Percentiles rank a stretch among this genome's conserved stretches.
Conservation (phyloP, 1,140 invertebrate genomes). For the Macrocentrus cingulum region DNA sequence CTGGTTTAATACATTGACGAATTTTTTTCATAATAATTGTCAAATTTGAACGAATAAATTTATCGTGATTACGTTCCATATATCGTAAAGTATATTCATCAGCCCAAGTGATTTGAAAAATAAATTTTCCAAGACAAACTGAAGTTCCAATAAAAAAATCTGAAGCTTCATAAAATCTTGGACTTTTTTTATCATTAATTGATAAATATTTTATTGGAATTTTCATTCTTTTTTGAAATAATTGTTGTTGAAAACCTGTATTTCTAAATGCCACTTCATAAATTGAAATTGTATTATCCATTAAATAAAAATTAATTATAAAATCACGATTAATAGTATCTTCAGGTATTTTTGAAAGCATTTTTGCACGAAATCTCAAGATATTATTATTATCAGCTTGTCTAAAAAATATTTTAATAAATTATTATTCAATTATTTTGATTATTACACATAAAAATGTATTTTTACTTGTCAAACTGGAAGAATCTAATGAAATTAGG, state of each 20-base stretch:
- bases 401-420: slow-evolving; percentile 48
- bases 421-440: neutral
- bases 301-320: slow-evolving; percentile 78
- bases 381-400: slow-evolving; percentile 74
- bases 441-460: neutral
- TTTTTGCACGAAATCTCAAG: slow-evolving; percentile 75
- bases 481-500: slow-evolving; percentile 80
- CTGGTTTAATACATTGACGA: slow-evolving; percentile 62
- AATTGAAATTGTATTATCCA: slow-evolving; percentile 82
- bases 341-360: slow-evolving; percentile 71
- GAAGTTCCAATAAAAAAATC: slow-evolving; percentile 82
- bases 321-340: slow-evolving; percentile 73
- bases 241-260: slow-evolving; percentile 69
- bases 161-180: slow-evolving; percentile 71
- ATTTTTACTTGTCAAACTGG: slow-evolving; percentile 69
- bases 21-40: slow-evolving; percentile 72
- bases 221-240: slow-evolving; percentile 67
- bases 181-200: slow-evolving; percentile 68
- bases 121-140: slow-evolving; percentile 74
- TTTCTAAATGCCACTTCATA: slow-evolving; percentile 76
- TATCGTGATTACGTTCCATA: slow-evolving; percentile 78
- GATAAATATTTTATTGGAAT: no score
- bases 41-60: slow-evolving; percentile 74
- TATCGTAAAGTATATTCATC: slow-evolving; percentile 85
- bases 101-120: slow-evolving; percentile 75